A percentile compares a stretch with the other conserved stretches of the same genome.
Conservation (phyloP, 2,113 vertebrate species). For the Heterotilapia buettikoferi region DNA sequence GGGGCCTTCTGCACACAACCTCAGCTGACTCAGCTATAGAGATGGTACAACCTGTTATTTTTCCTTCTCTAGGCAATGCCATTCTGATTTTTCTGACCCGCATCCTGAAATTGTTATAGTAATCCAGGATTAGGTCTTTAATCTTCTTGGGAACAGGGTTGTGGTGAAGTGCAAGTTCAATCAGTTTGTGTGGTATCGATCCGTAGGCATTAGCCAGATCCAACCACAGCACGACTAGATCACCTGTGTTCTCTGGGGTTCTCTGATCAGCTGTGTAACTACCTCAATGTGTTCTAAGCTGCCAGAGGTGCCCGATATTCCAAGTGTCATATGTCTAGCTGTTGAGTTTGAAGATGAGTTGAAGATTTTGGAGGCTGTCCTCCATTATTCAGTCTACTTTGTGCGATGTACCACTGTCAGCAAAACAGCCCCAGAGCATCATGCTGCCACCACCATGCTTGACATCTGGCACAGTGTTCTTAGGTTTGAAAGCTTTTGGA, state of each 20-base stretch:
- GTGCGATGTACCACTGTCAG: neutral
- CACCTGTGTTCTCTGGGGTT: neutral
- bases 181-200: neutral
- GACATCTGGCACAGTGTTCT: neutral
- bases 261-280: neutral
- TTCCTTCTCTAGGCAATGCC: neutral
- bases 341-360: neutral
- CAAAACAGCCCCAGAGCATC: neutral
- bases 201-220: rapidly evolving
- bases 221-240: neutral
- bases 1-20: neutral
- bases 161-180: neutral
- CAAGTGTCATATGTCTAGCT: neutral
- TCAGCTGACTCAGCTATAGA: neutral
- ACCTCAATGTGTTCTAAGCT: neutral
- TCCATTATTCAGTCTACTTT: neutral
- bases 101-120: neutral
- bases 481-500: neutral
- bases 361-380: neutral
- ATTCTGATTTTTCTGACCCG: neutral
- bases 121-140: neutral
- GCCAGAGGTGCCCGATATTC: neutral
- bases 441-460: neutral
- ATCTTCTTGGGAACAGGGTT: neutral
- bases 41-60: neutral